Evolutionary conservation across 2,797 vertebrate genomes (phyloP), one percentile per base, ranked within the genome.

Genomic region (Echiichthys vipera): DNA sequence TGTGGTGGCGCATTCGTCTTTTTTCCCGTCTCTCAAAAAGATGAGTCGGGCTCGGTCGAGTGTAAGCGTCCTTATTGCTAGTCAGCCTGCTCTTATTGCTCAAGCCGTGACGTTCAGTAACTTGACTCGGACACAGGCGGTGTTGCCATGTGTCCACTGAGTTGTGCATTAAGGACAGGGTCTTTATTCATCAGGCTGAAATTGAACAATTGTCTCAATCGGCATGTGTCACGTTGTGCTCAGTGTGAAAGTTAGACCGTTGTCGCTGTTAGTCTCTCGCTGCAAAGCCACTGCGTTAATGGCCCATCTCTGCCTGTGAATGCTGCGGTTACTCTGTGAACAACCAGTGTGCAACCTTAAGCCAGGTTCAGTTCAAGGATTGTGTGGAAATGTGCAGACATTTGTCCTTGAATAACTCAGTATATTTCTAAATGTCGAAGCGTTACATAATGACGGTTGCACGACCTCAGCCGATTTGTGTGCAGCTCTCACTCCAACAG

Each of bases 21-120:
- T 95, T 96, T 95, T 95, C 94, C 94, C 93, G 94, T 93, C 94
- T 93, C 94, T 93, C 93, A 95, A 95, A 92, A 92, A 94, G 92
- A 94, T 82, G 93, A 92, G 90, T 93, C 89, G 83, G 91, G 83
- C 80, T 94, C 89, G 88, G 88, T 92, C 84, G 93, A 92, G 93
- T 94, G 92, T 87, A 89, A 91, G 93, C 90, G 91, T 89, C 92
- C 92, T 91, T 92, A 91, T 86, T 88, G 91, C 92, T 89, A 81
- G 87, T 62, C 86, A 85, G 90, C 80, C 78, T 88, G 88, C 78
- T 89, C 85, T 84, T 89, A 88, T 74, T 88, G 89, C 92, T 91
- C 87, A 75, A 89, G 91, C 93, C 83, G 88, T 93, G 94, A 94
- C 94, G 94, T 93, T 88, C 90, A 85, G 90, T 92, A 95, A 95